Base-by-base conservation (phyloP, 2,113 vertebrate species). In the Baryphthengus martii region DNA sequence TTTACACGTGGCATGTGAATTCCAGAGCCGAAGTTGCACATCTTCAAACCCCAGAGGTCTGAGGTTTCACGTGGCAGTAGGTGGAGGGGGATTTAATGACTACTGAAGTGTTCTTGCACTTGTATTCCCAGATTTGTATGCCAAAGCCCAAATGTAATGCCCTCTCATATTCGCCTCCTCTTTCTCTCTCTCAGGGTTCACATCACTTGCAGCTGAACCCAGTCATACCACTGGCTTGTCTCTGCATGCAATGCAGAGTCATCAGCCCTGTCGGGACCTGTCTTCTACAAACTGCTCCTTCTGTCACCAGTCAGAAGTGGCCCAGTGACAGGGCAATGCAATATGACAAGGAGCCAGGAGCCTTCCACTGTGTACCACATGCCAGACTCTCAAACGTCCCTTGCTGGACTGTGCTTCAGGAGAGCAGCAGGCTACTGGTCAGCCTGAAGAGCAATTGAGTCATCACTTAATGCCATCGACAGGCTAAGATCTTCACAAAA, bases 1-100 rank as follows among this genome's bases (percentile, higher is more conserved):
- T 26, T 63, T n/a, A 21, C 0, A 0, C 4, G 23, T 33, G 44
- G 21, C 53, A 59, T 2, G 2, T 6, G 26, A 68, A 35, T 52
- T 52, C 17, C 62, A 76, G 47, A 88, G 44, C 13, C 31, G 28
- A 4, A 1, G 40, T 5, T 28, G 33, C 31, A 10, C 37, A 23
- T 9, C n/a, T 73, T 11, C 49, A 72, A 49, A n/a, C 24, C 37
- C 16, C 58, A 72, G 39, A 50, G n/a, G 10, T 40, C 3, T 1
- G 52, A 49, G 26, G 9, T 77, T 68, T 55, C 44, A 5, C 0
- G 1, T 25, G 53, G 58, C 33, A 21, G 25, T 11, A 78, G 14
- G 26, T 1, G 2, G 59, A 58, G 20, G 2, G 11, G 16, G 6
- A 80, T 40, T 40, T 72, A 40, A 21, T 9, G 23, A 18, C n/a